A percentile compares a stretch with the other conserved stretches of the same genome.
These are phyloP conservation scores for Drosophila kambysellisi DNA, from an alignment of 2,888 invertebrate species.

Conservation along the genomic window DNA sequence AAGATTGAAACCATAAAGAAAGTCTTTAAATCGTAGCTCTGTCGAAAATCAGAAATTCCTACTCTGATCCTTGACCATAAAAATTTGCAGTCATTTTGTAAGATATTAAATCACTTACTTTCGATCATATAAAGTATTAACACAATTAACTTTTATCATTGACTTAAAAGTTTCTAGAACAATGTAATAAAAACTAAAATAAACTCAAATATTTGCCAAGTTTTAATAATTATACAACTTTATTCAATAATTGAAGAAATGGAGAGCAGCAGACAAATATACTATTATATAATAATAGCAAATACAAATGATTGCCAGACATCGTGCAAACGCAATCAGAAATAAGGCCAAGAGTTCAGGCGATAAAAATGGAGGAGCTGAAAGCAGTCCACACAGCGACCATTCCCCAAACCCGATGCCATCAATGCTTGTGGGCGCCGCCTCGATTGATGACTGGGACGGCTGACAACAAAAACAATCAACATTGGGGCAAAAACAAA, in stretches of 20 bases:
- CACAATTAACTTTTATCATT: background rate
- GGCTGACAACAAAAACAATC: constrained; percentile 56
- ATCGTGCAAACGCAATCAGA: constrained; percentile 16
- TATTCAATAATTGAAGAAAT: background rate
- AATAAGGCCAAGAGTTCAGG: constrained; percentile 27
- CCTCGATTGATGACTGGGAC: constrained; percentile 36
- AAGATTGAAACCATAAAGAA: background rate
- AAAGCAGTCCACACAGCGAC: constrained; percentile 16
- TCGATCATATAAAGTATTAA: background rate
- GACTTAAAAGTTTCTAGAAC: background rate
- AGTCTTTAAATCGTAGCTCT: too few species aligned
- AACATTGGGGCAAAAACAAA: constrained; percentile 49
- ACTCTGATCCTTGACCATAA: background rate
- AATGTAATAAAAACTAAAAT: background rate
- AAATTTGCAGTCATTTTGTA: background rate
- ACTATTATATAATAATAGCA: background rate
- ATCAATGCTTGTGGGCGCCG: constrained; percentile 26
- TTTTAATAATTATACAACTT: background rate
- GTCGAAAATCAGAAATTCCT: background rate
- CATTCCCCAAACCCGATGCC: constrained; percentile 1
- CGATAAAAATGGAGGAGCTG: constrained; percentile 27
- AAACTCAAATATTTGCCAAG: background rate
- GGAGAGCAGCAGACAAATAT: background rate
- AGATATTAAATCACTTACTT: background rate
- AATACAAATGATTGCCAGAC: constrained; percentile 16